A percentile compares a stretch with the other conserved stretches of the same genome.
Evolutionary conservation across 2,113 vertebrate species (phyloP).

Genomic region (Caloenas nicobarica): DNA sequence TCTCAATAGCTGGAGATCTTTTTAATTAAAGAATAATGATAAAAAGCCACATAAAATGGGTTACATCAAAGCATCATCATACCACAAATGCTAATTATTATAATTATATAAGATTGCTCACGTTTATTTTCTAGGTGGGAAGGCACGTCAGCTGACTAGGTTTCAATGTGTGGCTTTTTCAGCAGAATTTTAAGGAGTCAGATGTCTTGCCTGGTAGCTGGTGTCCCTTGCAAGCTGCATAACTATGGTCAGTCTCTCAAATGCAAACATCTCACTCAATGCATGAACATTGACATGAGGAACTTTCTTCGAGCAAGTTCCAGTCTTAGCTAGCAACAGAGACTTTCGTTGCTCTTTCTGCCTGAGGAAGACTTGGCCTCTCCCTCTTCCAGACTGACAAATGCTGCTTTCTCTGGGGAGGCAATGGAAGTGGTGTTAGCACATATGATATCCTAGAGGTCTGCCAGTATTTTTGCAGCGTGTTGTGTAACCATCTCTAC

Average conservation of each 20-base stretch:
- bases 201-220: background rate
- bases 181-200: constrained; percentile 49
- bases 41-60: constrained; percentile 64
- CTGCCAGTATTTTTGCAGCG: background rate
- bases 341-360: background rate
- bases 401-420: background rate
- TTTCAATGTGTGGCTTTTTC: constrained; percentile 27
- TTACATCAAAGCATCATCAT: constrained; percentile 52
- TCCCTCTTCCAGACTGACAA: background rate
- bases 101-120: constrained; percentile 67
- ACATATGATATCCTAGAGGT: background rate
- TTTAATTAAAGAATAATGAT: constrained; percentile 72
- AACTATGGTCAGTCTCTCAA: background rate
- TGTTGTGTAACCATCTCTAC: background rate
- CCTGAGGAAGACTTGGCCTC: background rate
- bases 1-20: constrained; percentile 58
- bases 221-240: background rate
- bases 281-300: background rate
- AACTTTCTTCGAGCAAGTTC: background rate
- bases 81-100: constrained; percentile 57
- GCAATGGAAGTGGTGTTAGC: background rate
- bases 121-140: constrained; percentile 60
- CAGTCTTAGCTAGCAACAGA: background rate
- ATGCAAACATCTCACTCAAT: background rate
- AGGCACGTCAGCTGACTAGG: constrained; percentile 22